These are phyloP conservation scores for Phoxinus phoxinus DNA, from an alignment of 2,113 vertebrate species.

Conservation along the genomic window DNA sequence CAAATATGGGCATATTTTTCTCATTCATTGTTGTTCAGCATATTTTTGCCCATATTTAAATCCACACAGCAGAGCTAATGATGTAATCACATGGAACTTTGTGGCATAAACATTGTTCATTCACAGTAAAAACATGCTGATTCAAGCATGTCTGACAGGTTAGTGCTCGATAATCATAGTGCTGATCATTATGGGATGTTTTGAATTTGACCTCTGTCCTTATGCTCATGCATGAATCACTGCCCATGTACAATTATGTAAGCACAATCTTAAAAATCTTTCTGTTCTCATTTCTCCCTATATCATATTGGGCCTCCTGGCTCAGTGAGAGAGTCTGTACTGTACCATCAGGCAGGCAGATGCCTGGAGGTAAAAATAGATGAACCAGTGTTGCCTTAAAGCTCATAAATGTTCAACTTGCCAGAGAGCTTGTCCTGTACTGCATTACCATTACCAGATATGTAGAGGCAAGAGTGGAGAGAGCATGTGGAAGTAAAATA, in stretches of 20 bases:
- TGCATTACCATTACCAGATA: too few species aligned
- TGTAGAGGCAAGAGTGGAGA: too few species aligned
- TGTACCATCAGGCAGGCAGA: neutral
- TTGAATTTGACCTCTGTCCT: slow-evolving; percentile 5
- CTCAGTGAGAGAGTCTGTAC: neutral
- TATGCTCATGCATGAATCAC: slow-evolving; percentile 10
- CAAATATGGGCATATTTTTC: slow-evolving; percentile 37
- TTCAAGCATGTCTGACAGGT: neutral
- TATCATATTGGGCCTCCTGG: slow-evolving; percentile 1
- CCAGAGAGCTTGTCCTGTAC: neutral
- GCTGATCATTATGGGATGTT: neutral
- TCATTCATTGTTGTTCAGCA: slow-evolving; percentile 32
- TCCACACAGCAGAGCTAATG: neutral
- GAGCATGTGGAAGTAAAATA: too few species aligned
- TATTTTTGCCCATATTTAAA: slow-evolving; percentile 3
- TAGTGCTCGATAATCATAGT: neutral
- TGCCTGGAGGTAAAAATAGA: slow-evolving; percentile 34
- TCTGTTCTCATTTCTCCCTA: neutral
- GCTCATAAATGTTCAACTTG: slow-evolving; percentile 1
- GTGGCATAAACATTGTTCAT: neutral
- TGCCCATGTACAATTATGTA: slow-evolving; percentile 3
- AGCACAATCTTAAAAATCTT: neutral
- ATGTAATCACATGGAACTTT: neutral
- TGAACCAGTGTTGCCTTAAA: slow-evolving; percentile 10
- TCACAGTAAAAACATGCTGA: neutral